Evolutionary conservation across 2,797 vertebrate genomes (phyloP).

Genomic region (Poecilia picta): DNA sequence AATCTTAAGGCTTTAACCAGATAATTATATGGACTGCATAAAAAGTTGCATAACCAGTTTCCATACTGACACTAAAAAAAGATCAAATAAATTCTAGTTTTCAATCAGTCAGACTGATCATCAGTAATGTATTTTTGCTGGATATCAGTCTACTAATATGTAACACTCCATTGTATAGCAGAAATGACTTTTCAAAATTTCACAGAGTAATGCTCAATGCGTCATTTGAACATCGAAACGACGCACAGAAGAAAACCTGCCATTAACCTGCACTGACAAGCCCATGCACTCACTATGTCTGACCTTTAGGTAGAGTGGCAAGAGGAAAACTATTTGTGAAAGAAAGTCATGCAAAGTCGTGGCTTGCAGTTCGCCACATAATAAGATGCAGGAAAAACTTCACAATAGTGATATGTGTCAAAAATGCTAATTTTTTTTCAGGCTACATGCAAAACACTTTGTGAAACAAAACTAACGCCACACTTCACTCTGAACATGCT

Average conservation of each 20-base stretch:
- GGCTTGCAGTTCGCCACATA: neutral
- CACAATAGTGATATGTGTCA: neutral
- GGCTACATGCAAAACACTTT: neutral
- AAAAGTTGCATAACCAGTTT: neutral
- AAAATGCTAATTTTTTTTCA: neutral
- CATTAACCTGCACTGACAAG: neutral
- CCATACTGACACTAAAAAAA: neutral
- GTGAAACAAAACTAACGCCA: neutral
- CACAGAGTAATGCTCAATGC: neutral
- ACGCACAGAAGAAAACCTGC: neutral
- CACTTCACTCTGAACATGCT: neutral
- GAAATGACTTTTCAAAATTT: neutral
- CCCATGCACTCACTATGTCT: neutral
- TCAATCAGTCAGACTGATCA: neutral
- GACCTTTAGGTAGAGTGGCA: neutral
- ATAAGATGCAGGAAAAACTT: neutral
- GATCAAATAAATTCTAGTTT: neutral
- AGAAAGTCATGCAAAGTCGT: neutral
- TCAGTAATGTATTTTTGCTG: neutral
- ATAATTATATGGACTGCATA: neutral
- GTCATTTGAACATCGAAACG: neutral
- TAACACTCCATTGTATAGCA: neutral
- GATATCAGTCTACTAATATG: neutral
- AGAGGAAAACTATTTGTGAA: neutral
- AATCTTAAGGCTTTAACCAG: neutral